These are phyloP conservation scores for Phrynocephalus vlangalii DNA, from an alignment of 2,797 vertebrate species.

Conservation along the genomic window DNA sequence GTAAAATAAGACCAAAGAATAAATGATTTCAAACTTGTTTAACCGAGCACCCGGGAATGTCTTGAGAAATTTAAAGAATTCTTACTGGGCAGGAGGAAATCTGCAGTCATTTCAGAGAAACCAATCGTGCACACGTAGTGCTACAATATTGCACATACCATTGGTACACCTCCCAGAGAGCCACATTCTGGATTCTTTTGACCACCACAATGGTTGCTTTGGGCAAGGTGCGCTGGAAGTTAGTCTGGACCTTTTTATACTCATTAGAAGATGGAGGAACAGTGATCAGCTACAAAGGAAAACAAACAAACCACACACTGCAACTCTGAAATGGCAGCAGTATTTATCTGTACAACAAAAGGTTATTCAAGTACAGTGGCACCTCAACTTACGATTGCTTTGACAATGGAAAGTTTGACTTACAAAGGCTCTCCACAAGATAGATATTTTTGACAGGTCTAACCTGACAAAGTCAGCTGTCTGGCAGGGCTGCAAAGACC, in stretches of 20 bases:
- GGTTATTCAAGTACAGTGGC: neutral
- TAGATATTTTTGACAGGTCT: no score
- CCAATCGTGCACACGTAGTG: neutral
- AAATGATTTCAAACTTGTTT: neutral
- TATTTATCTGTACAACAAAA: neutral
- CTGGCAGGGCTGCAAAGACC: no score
- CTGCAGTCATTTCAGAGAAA: neutral
- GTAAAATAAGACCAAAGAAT: neutral
- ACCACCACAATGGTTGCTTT: constrained; percentile 76
- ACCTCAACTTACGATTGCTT: no score
- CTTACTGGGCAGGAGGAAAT: constrained; percentile 26
- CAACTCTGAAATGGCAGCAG: neutral
- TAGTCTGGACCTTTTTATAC: constrained; percentile 76
- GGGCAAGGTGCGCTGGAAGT: constrained; percentile 86
- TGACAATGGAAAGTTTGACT: no score
- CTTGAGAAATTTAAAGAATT: neutral
- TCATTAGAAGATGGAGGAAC: constrained; percentile 79
- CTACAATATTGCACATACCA: constrained; percentile 79
- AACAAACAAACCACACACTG: neutral
- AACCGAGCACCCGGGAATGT: neutral
- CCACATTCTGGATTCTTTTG: constrained; percentile 86
- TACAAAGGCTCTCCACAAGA: no score
- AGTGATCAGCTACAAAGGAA: constrained; percentile 73
- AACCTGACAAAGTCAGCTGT: no score
- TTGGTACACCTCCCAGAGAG: constrained; percentile 86